phyloP scores from a whole-genome alignment of 2,797 vertebrate species.

The Sebastes vulpes region DNA sequence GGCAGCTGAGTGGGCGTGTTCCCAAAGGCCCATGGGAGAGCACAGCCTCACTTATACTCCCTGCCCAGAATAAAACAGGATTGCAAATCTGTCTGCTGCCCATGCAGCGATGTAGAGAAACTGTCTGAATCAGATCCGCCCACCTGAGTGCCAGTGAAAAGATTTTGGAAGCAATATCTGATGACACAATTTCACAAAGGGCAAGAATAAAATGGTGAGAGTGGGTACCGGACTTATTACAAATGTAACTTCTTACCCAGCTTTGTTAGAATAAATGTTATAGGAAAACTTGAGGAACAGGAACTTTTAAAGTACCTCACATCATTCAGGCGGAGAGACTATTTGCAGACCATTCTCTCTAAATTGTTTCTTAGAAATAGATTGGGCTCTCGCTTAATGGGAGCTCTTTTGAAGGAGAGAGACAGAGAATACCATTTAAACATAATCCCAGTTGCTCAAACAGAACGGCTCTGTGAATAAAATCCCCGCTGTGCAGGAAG shows the following conservation, averaged over 20 bases:
- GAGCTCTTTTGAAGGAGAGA: constrained; percentile 35
- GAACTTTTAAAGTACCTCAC: constrained; percentile 25
- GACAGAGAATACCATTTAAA: constrained; percentile 50
- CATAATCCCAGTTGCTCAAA: constrained; percentile 62
- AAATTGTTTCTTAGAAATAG: constrained; percentile 38
- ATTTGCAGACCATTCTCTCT: constrained; percentile 10
- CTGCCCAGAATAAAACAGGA: constrained; percentile 48
- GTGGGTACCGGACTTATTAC: background rate
- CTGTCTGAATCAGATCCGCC: constrained; percentile 48
- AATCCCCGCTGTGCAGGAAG: constrained; percentile 63
- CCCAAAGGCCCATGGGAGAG: constrained; percentile 59
- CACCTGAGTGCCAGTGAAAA: constrained; percentile 21
- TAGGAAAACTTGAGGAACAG: background rate
- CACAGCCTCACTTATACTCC: constrained; percentile 55
- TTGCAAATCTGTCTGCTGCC: constrained; percentile 58
- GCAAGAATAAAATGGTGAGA: background rate
- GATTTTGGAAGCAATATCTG: constrained; percentile 40
- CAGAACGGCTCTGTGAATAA: constrained; percentile 68
- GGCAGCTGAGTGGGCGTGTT: constrained; percentile 67
- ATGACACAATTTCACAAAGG: constrained; percentile 26
- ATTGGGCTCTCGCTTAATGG: constrained; percentile 43
- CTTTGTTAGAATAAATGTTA: constrained; percentile 11
- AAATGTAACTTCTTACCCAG: background rate
- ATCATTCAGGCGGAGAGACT: constrained; percentile 30
- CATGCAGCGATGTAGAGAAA: constrained; percentile 46